Evolutionary conservation across 2,797 vertebrate species (phyloP).

Genomic region (Pipistrellus nathusii): DNA sequence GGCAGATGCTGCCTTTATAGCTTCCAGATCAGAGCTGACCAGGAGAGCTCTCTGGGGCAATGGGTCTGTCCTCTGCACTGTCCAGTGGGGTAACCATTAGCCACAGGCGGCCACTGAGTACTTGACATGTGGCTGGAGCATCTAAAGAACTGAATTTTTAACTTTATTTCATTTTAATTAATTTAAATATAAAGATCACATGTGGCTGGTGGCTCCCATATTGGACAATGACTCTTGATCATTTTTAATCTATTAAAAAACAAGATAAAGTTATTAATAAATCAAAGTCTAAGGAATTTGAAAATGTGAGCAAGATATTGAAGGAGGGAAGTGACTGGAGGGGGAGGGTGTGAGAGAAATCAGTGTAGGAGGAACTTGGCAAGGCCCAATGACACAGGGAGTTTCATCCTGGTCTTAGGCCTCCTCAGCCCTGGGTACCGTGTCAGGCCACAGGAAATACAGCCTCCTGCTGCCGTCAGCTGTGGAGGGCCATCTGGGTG

Average conservation of each 20-base stretch:
- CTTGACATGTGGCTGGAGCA: not conserved
- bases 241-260: not conserved
- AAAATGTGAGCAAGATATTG: not conserved
- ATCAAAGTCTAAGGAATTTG: not conserved
- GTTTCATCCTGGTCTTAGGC: not conserved
- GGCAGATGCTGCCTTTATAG: not conserved
- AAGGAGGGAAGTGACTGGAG: not conserved
- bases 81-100: not conserved
- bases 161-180: conserved; percentile 4
- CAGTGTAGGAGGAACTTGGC: conserved; percentile 14
- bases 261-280: not conserved
- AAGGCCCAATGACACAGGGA: not conserved
- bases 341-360: not conserved
- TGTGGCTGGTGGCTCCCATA: not conserved
- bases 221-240: not conserved
- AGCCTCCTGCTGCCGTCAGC: conserved; percentile 36
- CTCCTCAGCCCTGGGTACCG: not conserved
- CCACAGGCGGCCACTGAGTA: not conserved
- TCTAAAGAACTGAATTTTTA: not conserved
- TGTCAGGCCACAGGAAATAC: conserved; percentile 59
- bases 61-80: rapidly evolving
- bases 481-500: not conserved
- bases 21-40: not conserved
- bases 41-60: not conserved
- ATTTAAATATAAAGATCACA: not conserved